Evolutionary conservation across 2,113 vertebrate species (phyloP).

Genomic region (Acanthochromis polyacanthus): DNA sequence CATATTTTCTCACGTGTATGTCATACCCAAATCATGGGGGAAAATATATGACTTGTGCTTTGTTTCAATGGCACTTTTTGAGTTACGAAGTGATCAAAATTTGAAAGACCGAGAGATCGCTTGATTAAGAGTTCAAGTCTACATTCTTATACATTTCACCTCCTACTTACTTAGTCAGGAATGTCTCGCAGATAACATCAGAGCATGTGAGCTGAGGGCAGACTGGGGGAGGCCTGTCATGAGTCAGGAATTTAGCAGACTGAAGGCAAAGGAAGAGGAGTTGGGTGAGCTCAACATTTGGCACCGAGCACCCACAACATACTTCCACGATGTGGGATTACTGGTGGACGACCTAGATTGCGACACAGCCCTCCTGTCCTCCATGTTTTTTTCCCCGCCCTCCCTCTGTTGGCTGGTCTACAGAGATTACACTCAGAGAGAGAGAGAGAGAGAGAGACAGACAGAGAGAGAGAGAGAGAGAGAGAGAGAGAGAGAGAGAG

Average conservation of each 20-base stretch:
- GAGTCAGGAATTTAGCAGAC: conserved; percentile 23
- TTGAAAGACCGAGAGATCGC: no score
- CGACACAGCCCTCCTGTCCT: conserved; percentile 33
- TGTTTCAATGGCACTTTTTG: neutral
- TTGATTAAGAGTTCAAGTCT: neutral
- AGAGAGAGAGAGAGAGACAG: conserved; percentile 54
- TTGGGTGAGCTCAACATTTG: conserved; percentile 64
- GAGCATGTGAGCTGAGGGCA: conserved; percentile 37
- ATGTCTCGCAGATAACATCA: conserved; percentile 35
- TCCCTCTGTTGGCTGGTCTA: conserved; percentile 43
- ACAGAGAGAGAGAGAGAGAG: no score
- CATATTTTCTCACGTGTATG: no score
- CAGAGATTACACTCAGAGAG: conserved; percentile 72
- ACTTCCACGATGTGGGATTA: conserved; percentile 71
- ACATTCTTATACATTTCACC: neutral
- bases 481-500: no score
- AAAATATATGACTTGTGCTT: neutral
- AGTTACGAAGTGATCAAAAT: neutral
- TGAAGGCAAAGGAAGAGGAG: conserved; percentile 29
- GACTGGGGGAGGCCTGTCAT: conserved; percentile 44
- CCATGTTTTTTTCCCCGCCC: conserved; percentile 9
- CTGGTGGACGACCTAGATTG: conserved; percentile 76
- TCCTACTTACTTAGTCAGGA: neutral
- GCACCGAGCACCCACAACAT: conserved; percentile 51
- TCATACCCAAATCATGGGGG: neutral